phyloP scores from a whole-genome alignment of 2,888 invertebrate genomes.

The Lycia hirtaria region DNA sequence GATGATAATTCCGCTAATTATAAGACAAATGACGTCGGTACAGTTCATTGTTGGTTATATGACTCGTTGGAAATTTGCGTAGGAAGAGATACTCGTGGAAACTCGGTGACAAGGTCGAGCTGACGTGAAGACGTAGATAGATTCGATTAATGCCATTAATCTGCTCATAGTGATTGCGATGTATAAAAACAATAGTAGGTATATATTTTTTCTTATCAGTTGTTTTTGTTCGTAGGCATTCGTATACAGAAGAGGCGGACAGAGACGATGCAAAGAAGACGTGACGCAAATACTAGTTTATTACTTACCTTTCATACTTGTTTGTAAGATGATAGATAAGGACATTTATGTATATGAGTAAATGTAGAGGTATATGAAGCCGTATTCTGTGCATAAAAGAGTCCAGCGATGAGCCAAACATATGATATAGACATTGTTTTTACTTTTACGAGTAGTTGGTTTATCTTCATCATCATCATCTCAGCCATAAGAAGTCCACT shows the following conservation, averaged over 20 bases:
- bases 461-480: too few relatives aligned
- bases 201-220: not conserved
- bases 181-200: not conserved
- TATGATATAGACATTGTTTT: too few relatives aligned
- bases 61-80: slow-evolving; percentile 57
- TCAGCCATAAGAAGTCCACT: too few relatives aligned
- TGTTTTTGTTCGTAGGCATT: not conserved
- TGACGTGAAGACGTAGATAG: slow-evolving; percentile 38
- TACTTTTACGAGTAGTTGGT: too few relatives aligned
- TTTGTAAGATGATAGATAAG: too few relatives aligned
- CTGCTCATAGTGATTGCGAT: not conserved
- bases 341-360: too few relatives aligned
- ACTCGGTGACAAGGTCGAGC: slow-evolving; percentile 52
- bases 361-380: too few relatives aligned
- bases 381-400: too few relatives aligned
- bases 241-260: too few relatives aligned
- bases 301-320: too few relatives aligned
- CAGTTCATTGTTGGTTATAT: slow-evolving; percentile 50
- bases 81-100: slow-evolving; percentile 55
- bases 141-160: slow-evolving; percentile 40
- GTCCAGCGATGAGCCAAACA: too few relatives aligned
- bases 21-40: slow-evolving; percentile 49
- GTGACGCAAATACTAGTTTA: not conserved
- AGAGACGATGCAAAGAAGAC: not conserved
- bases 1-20: slow-evolving; percentile 48